Evolutionary conservation across 1,140 invertebrate genomes (phyloP).

Genomic region (Araneus ventricosus): DNA sequence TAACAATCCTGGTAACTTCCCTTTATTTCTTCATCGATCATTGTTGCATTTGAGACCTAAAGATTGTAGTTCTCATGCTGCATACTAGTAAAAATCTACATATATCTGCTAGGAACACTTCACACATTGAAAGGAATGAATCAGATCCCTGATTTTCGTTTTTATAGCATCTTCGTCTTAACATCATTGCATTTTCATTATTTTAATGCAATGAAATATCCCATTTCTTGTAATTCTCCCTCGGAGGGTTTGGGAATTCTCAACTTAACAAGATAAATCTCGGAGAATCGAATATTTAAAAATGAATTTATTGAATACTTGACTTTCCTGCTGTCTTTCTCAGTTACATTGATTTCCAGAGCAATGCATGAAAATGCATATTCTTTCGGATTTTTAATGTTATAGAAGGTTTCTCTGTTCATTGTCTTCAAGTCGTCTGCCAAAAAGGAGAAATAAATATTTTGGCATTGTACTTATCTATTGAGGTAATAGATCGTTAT

Average conservation of each 20-base stretch:
- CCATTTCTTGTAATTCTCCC: background rate
- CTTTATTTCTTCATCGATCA: conserved; percentile 47
- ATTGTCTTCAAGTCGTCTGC: background rate
- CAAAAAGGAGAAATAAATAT: background rate
- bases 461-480: background rate
- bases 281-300: background rate
- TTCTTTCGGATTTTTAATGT: no score
- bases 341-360: background rate
- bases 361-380: background rate
- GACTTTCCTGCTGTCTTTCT: background rate
- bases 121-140: conserved; percentile 69
- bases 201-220: background rate
- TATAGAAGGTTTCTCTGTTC: background rate
- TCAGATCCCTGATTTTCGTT: conserved; percentile 66
- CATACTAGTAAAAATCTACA: conserved; percentile 35
- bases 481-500: background rate
- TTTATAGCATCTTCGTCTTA: background rate
- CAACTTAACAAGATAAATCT: background rate
- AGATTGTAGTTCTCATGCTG: conserved; percentile 4
- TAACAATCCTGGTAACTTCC: conserved; percentile 72
- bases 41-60: conserved; percentile 46
- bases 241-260: conserved; percentile 1
- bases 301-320: background rate
- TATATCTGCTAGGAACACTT: conserved; percentile 43
- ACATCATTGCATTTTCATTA: background rate